These are phyloP conservation scores for Syrista parreyssii DNA, from an alignment of 2,888 invertebrate genomes.

Conservation along the genomic window DNA sequence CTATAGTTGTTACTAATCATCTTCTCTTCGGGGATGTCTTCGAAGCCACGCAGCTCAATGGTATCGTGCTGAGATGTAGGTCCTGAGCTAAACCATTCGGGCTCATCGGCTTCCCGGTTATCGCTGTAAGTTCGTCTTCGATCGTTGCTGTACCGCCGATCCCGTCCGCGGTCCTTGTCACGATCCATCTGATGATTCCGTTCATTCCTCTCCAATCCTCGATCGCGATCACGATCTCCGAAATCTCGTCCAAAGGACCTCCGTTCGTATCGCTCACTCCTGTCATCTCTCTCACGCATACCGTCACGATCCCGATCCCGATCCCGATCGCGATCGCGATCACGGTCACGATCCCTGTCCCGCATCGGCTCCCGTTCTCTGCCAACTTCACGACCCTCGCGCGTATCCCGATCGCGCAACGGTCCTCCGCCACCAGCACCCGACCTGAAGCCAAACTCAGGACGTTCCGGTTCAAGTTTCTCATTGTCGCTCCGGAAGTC, in stretches of 20 bases:
- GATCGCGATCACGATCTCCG: conserved; percentile 48
- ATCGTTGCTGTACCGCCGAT: conserved; percentile 68
- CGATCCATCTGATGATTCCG: conserved; percentile 53
- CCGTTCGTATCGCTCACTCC: conserved; percentile 42
- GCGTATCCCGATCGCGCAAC: conserved; percentile 49
- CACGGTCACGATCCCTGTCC: conserved; percentile 23
- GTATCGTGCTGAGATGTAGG: conserved; percentile 92
- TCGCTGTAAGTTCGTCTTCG: conserved; percentile 69
- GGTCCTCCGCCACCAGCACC: conserved; percentile 39
- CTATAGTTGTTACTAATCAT: conserved; percentile 34
- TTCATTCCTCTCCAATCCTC: conserved; percentile 32
- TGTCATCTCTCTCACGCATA: conserved; percentile 36
- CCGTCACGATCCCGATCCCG: conserved; percentile 38
- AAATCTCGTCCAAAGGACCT: conserved; percentile 73
- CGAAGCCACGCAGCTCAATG: conserved; percentile 93
- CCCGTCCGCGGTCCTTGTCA: conserved; percentile 68
- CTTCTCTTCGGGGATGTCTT: conserved; percentile 72
- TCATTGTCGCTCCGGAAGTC: conserved; percentile 65
- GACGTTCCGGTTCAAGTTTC: conserved; percentile 57
- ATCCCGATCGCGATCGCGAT: conserved; percentile 25
- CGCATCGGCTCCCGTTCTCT: conserved; percentile 48
- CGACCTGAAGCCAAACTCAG: conserved; percentile 59
- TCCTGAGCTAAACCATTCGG: conserved; percentile 91
- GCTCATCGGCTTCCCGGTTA: conserved; percentile 78
- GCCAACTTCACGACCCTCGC: conserved; percentile 47